Base-by-base conservation (phyloP, 2,113 vertebrate species). In the Neolamprologus sp. region DNA sequence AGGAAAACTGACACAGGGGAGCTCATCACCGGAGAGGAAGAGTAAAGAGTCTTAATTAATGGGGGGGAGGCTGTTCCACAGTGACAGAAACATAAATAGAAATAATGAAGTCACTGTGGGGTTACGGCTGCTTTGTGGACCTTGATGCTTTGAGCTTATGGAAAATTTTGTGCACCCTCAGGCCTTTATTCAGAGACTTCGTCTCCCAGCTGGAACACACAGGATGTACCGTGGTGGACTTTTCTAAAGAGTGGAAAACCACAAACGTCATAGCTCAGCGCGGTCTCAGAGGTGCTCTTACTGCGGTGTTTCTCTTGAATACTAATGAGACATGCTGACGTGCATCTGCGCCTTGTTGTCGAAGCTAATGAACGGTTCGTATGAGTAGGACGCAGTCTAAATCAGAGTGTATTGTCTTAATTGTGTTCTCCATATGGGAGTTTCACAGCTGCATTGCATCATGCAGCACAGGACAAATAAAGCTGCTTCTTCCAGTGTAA, bases 101-200 rank as follows among this genome's bases (percentile, higher is more conserved):
- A 93, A 94, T 96, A 96, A 96, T 96, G 94, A 96, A 95, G 94
- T 91, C 92, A 90, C 94, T 37, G 16, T 79, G 93, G 95, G 94
- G 88, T 93, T 89, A 84, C 88, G 86, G 35, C 68, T 94, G 95
- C 93, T 94, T 90, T 87, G 91, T 88, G 84, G 78, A 89, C 86
- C 88, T 58, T 28, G 4, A 57, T 80, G 79, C 89, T 91, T 55
- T 47, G 88, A 91, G 89, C 86, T 83, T 45, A 19, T 54, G 91
- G 85, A 89, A 87, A 79, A 37, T 84, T 79, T 42, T 33, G 12
- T 14, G 54, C 37, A 51, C 91, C 93, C 94, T 87, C 63, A 73
- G 91, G 96, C 83, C 47, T 85, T 81, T 26, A 40, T 60, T 88
- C 75, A 13, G 84, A 80, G 84, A 84, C 79, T 75, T 82, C 88